Conservation (phyloP, 2,797 vertebrate genomes). For the Dallia pectoralis region DNA sequence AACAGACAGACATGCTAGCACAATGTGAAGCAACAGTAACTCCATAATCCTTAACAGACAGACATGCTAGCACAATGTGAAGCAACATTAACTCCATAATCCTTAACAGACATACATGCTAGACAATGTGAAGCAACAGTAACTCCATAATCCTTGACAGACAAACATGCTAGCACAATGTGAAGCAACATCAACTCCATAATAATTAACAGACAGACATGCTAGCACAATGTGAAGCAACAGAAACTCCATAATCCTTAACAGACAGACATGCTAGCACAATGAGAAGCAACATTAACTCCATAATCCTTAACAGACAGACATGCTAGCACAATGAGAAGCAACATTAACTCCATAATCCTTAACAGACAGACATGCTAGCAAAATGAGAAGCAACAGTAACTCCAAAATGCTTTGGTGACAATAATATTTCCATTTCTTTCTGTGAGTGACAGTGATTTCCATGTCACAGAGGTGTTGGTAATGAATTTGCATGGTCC, state of each 20-base stretch:
- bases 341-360: not conserved
- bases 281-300: not conserved
- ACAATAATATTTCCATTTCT: conserved; percentile 18
- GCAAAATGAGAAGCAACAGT: not conserved
- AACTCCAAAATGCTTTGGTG: not conserved
- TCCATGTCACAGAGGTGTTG: conserved; percentile 38
- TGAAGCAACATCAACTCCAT: not conserved
- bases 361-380: not conserved
- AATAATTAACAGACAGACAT: not conserved
- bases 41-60: not conserved
- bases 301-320: not conserved
- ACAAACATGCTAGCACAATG: not conserved
- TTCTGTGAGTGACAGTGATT: conserved; percentile 41
- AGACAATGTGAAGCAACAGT: not conserved
- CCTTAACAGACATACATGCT: not conserved
- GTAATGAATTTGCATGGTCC: conserved; percentile 45
- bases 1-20: not conserved
- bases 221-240: not conserved
- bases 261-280: not conserved
- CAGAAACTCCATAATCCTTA: not conserved
- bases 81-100: not conserved
- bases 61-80: not conserved
- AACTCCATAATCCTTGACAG: not conserved
- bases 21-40: not conserved
- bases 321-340: not conserved